These are phyloP conservation scores for Saccostrea echinata DNA, from an alignment of 1,140 invertebrate genomes.

Conservation along the genomic window DNA sequence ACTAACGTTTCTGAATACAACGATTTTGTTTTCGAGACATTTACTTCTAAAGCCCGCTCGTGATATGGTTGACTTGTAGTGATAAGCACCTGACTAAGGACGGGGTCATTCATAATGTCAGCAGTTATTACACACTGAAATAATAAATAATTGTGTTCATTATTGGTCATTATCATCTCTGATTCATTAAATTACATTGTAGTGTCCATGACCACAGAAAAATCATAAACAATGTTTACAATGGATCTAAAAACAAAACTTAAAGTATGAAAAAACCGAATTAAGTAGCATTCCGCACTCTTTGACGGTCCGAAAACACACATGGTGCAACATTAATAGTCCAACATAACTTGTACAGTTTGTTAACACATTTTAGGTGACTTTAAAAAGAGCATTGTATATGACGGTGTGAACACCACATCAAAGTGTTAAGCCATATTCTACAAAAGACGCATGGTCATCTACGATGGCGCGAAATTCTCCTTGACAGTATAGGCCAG, in stretches of 20 bases:
- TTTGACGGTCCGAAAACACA: background rate
- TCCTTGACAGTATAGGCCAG: background rate
- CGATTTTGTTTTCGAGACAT: too few relatives aligned
- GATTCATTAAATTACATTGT: background rate
- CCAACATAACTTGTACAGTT: background rate
- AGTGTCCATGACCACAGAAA: background rate
- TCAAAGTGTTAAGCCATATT: background rate
- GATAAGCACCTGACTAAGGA: too few relatives aligned
- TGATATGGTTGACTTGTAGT: too few relatives aligned
- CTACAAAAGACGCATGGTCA: slow-evolving; percentile 10
- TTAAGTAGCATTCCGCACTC: background rate
- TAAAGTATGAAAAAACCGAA: background rate
- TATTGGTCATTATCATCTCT: background rate
- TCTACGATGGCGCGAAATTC: slow-evolving; percentile 16
- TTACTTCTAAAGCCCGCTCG: too few relatives aligned
- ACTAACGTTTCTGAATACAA: too few relatives aligned
- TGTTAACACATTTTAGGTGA: background rate
- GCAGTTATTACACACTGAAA: too few relatives aligned
- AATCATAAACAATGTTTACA: background rate
- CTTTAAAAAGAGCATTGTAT: slow-evolving; percentile 11
- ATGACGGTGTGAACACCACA: background rate
- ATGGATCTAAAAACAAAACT: background rate
- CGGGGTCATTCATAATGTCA: too few relatives aligned
- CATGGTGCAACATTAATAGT: background rate
- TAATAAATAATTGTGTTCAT: too few relatives aligned